Base-by-base conservation (phyloP, 2,888 invertebrate species). In the Steinernema carpocapsae region DNA sequence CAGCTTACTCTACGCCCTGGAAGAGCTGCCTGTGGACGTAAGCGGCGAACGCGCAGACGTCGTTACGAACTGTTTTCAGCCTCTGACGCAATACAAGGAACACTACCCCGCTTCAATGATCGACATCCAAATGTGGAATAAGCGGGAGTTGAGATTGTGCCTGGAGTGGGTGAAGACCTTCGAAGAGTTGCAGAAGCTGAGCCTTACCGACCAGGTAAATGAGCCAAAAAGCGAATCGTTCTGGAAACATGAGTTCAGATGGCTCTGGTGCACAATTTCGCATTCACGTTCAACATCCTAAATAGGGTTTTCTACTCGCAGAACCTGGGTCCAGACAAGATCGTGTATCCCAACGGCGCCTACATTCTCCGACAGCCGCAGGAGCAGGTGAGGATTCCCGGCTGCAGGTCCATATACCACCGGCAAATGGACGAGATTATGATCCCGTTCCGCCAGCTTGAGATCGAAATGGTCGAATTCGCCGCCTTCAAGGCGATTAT, bases 351-450 rank as follows among this genome's bases (percentile, higher is more conserved):
- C 24, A 86, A 84, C 72, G 86, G 86, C 22, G 86, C 86, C 10
- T 86, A 82, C 78, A 86, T 86, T 74, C 79, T 86, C 77, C 74
- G 86, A 70, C 82, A 86, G 71, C 84, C 85, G 17, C 86, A 86
- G 75, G 83, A 85, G 75, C 79, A 80, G 70, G 85, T 86, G 29
- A 82, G 83, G 77, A 80, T 86, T 1, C 86, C 86, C 14, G 86
- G 86, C 45, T 86, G 86, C 75, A 79, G 85, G 19, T 82, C 84
- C 14, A 86, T 86, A 73, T 86, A 86, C 77, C 84, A 86, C 26
- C 76, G 86, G 48, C 86, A 86, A 73, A 86, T 86, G 86, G 86
- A 86, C 73, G 86, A 85, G 73, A 85, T 86, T 70, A 86, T 86
- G 86, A 79, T 86, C 46, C 86, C 86, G 7, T 82, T 83, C 75